Percentiles rank a stretch among this genome's conserved stretches.
Conservation (phyloP, 2,797 vertebrate genomes). For the Ctenosaura bakeri region DNA sequence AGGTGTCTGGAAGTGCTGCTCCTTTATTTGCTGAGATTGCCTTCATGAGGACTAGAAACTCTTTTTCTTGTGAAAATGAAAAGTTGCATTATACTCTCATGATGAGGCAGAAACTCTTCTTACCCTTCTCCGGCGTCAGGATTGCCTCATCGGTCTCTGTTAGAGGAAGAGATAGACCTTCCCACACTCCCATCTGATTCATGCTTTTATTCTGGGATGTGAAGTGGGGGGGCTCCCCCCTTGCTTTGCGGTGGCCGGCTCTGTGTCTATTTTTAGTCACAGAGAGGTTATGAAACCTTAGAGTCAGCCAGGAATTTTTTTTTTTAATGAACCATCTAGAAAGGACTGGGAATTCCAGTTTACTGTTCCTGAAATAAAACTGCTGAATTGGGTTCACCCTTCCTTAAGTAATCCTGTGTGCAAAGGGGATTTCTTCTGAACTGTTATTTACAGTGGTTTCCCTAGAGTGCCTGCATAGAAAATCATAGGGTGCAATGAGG, state of each 20-base stretch:
- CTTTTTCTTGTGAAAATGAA: neutral
- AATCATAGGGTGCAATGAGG: neutral
- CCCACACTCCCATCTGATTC: constrained; percentile 49
- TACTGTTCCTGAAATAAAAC: constrained; percentile 53
- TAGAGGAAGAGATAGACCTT: constrained; percentile 57
- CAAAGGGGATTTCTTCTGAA: neutral
- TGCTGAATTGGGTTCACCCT: neutral
- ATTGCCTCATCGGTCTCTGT: constrained; percentile 42
- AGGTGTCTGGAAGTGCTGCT: neutral
- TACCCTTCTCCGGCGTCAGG: neutral
- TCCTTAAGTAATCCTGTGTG: neutral
- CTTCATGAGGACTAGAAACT: neutral
- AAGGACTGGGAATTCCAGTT: constrained; percentile 65
- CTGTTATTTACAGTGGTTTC: neutral
- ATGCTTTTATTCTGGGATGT: constrained; percentile 48
- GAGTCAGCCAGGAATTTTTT: constrained; percentile 49
- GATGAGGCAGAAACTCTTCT: neutral
- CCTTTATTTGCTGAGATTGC: neutral
- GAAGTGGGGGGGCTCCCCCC: constrained; percentile 48
- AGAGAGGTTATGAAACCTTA: constrained; percentile 78
- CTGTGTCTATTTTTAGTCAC: constrained; percentile 73
- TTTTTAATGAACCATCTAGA: constrained; percentile 51
- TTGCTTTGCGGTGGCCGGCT: constrained; percentile 63
- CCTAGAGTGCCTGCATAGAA: neutral
- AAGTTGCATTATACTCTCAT: neutral